Evolutionary conservation across 2,113 vertebrate species (phyloP).

Genomic region (Promerops cafer): DNA sequence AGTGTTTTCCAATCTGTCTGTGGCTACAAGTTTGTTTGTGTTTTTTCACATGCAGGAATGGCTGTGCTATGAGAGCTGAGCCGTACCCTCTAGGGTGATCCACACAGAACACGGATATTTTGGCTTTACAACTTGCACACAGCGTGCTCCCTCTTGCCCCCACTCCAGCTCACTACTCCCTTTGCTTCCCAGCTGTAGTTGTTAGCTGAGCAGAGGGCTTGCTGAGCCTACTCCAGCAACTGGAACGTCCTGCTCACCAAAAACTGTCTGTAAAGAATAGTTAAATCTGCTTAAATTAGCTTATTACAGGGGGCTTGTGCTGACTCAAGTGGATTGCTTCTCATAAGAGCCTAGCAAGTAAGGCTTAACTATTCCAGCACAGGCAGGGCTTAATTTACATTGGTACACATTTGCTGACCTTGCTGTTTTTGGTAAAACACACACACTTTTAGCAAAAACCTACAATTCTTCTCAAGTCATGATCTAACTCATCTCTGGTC

Average conservation of each 20-base stretch:
- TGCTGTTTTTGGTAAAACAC: not conserved
- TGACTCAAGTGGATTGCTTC: not conserved
- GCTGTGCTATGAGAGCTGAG: not conserved
- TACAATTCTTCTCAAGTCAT: not conserved
- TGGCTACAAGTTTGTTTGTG: not conserved
- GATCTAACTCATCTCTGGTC: not conserved
- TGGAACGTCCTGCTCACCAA: not conserved
- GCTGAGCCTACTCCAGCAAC: not conserved
- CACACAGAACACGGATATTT: not conserved
- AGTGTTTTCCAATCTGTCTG: not conserved
- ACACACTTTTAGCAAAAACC: not conserved
- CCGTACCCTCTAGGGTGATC: fast-evolving
- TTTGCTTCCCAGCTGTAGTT: not conserved
- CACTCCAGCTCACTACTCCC: not conserved
- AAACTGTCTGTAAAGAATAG: not conserved
- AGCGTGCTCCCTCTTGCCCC: not conserved
- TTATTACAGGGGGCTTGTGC: not conserved
- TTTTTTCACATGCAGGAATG: not conserved
- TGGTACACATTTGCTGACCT: not conserved
- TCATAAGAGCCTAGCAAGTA: not conserved
- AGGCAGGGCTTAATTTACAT: not conserved
- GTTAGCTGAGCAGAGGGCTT: not conserved
- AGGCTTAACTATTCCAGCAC: not conserved
- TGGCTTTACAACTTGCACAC: not conserved
- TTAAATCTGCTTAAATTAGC: not conserved